Percentiles rank a stretch among this genome's conserved stretches.
phyloP scores from a whole-genome alignment of 1,140 invertebrate species.

The Drosophila gunungcola region DNA sequence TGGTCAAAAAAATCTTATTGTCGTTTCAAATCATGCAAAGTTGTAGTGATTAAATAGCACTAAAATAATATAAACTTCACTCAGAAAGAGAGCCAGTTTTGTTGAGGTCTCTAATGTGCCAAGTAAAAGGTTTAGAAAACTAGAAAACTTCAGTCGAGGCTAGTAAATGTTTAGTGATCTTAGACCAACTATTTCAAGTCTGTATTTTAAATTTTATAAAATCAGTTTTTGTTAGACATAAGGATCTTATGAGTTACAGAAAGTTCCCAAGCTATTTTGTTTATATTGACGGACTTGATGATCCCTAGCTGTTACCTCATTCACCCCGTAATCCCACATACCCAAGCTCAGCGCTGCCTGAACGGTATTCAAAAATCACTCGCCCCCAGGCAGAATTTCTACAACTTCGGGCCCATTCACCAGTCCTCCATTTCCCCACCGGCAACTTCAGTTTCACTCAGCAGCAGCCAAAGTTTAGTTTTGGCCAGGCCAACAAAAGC shows the following conservation, averaged over 20 bases:
- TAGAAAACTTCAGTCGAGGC: too few relatives aligned
- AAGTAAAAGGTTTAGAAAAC: too few relatives aligned
- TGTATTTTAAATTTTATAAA: not conserved
- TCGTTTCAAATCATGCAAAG: too few relatives aligned
- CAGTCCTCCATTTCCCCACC: not conserved
- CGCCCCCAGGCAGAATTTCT: conserved; percentile 49
- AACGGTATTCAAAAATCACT: conserved; percentile 57
- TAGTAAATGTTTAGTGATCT: too few relatives aligned
- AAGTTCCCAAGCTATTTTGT: not conserved
- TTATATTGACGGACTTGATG: not conserved
- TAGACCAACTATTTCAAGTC: too few relatives aligned
- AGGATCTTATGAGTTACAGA: not conserved
- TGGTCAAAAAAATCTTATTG: too few relatives aligned
- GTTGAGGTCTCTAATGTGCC: too few relatives aligned
- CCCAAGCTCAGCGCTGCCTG: conserved; percentile 11
- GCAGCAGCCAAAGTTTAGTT: conserved; percentile 64
- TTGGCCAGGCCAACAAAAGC: conserved; percentile 60
- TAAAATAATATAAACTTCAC: too few relatives aligned
- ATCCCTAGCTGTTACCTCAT: conserved; percentile 7
- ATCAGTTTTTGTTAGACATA: not conserved
- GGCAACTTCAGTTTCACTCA: conserved; percentile 61
- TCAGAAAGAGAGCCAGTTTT: too few relatives aligned
- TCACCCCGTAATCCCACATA: conserved; percentile 17
- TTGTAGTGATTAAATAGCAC: too few relatives aligned
- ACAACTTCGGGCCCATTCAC: conserved; percentile 14